Evolutionary conservation across 2,113 vertebrate genomes (phyloP), one percentile per base, ranked within the genome.

Genomic region (Perccottus glenii): DNA sequence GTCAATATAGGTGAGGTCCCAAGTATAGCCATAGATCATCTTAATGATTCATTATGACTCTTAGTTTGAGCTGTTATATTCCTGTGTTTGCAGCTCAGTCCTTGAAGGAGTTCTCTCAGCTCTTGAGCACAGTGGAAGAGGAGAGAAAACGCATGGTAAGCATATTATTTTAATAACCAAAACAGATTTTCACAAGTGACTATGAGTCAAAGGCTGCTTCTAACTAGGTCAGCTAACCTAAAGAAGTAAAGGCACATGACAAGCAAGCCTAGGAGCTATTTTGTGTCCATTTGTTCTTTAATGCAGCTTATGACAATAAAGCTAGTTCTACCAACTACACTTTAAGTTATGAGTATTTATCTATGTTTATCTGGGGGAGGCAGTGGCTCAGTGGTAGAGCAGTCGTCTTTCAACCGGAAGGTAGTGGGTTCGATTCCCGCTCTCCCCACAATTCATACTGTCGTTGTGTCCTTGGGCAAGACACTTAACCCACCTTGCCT

Each of bases 41-140:
- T 42, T 4, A 35, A 11, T 6, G 38, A 56, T 6, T 12, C 6
- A 56, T 0, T 57, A 6, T 74, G n/a, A n/a, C n/a, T n/a, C n/a
- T n/a, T n/a, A n/a, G n/a, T n/a, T n/a, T n/a, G 11, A 63, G 2
- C 69, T 19, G 11, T 75, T 46, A 86, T 57, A 46, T 46, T 6
- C 42, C 10, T 75, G 80, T 80, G 88, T 65, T 58, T 87, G 70
- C 87, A 99, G 97, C 96, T 74, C 96, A 96, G 66, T 99, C 97
- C 14, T 83, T 99, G 55, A 99, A 98, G 85, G 96, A 99, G 83
- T 99, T 99, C 88, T 97, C 97, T 68, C 94, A 97, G 71, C 93
- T 99, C 4, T 84, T 99, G 59, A 98, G 94, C 86, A 96, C 97
- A 15, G 95, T 99, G 75, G 97, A 99, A 84, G 97, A 99, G 76